phyloP scores from a whole-genome alignment of 2,113 vertebrate genomes.

The Chaetorhynchus papuensis region DNA sequence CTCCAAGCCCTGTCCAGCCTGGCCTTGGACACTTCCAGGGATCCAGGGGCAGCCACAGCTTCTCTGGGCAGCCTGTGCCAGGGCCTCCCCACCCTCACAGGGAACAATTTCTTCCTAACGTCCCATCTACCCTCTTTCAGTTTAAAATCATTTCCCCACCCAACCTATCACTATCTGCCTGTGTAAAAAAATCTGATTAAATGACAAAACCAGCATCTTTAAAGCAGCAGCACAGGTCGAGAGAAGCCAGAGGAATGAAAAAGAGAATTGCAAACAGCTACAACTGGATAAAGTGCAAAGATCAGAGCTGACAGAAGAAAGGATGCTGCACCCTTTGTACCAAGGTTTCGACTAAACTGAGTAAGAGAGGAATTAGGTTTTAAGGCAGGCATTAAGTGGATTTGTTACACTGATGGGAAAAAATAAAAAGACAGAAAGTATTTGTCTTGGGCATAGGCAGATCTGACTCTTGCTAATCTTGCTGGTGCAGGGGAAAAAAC shows the following conservation, averaged over 20 bases:
- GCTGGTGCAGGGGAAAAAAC: neutral
- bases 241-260: neutral
- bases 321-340: neutral
- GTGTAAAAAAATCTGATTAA: neutral
- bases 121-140: too few relatives aligned
- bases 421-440: neutral
- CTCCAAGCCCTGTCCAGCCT: fast-evolving
- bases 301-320: neutral
- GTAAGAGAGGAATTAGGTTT: neutral
- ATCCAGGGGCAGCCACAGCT: neutral
- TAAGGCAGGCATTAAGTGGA: neutral
- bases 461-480: neutral
- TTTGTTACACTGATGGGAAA: neutral
- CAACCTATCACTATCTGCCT: too few relatives aligned
- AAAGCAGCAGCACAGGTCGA: neutral
- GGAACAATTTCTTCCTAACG: fast-evolving
- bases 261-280: neutral
- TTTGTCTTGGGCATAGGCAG: neutral
- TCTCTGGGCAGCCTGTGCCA: neutral
- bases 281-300: neutral
- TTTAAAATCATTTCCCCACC: neutral
- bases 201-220: neutral
- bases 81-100: fast-evolving
- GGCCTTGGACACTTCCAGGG: neutral
- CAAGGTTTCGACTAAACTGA: neutral